Evolutionary conservation across 2,888 invertebrate genomes (phyloP), one percentile per base, ranked within the genome.

Genomic region (Strigamia crassipes): DNA sequence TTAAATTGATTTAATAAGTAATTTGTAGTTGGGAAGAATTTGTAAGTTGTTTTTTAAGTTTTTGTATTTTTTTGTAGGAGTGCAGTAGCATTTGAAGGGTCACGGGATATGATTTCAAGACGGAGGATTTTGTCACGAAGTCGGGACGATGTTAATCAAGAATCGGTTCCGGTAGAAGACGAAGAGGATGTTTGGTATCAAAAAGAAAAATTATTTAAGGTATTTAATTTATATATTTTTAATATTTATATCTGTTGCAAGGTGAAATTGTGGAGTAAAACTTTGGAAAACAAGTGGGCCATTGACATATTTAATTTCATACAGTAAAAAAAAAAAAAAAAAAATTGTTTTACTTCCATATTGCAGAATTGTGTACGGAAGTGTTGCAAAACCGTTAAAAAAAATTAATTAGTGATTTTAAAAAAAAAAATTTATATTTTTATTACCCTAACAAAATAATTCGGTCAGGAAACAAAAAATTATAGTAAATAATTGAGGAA

Each of bases 81-180:
- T n/a, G n/a, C 51, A n/a, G 51, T 51, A 3, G 51, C 51, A 13
- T 10, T 10, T 51, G 51, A 51, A 51, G 51, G 15, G 15, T 51
- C 51, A 51, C 46, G 21, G 81, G 91, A 91, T 88, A 96, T 96
- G 96, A 96, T 96, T 89, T 96, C 96, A 87, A 91, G 96, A 86
- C 91, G 96, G 87, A 93, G 94, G 89, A 96, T 96, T 88, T 90
- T 96, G 87, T 96, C 96, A 88, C 93, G 96, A 87, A 96, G 96
- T 86, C 92, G 96, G 88, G 96, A 96, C 89, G 95, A 96, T 90
- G 92, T 96, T 86, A 93, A 92, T 88, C 61, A 61, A 61, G 82
- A 21, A 83, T 83, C 31, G 83, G 83, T 78, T 82, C 61, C 61
- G 10, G 10, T 61, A 3, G 61, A 61, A 61, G 61, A 61, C 6